Conservation (phyloP, 2,888 invertebrate species). For the Melanargia galathea region DNA sequence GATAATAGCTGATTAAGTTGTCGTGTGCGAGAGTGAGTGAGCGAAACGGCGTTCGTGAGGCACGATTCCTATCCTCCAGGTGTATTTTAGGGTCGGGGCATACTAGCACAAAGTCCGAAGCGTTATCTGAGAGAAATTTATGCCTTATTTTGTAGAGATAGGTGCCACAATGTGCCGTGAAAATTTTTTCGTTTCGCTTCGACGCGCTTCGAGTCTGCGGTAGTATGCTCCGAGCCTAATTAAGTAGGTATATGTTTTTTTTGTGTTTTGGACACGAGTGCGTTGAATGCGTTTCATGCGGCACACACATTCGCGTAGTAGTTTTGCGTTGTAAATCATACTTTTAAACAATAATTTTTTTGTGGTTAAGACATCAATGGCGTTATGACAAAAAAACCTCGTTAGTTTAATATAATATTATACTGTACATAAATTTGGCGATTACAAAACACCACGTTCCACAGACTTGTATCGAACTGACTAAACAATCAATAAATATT, state of each 20-base stretch:
- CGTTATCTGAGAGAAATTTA: too few relatives aligned
- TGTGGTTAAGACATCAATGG: conserved; percentile 38
- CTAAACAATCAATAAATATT: conserved; percentile 10
- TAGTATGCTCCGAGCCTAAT: too few relatives aligned
- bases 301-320: conserved; percentile 43
- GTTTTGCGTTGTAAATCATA: conserved; percentile 39
- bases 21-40: conserved; percentile 65
- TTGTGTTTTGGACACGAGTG: conserved; percentile 57
- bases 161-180: too few relatives aligned
- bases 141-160: too few relatives aligned
- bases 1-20: conserved; percentile 81
- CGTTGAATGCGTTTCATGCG: conserved; percentile 56
- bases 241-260: conserved; percentile 44
- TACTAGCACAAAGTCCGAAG: too few relatives aligned
- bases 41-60: conserved; percentile 73
- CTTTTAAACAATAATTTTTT: conserved; percentile 15
- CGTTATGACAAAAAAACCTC: conserved; percentile 19
- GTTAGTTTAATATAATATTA: background rate
- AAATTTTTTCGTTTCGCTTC: too few relatives aligned
- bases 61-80: conserved; percentile 73
- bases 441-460: conserved; percentile 7
- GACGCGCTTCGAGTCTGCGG: too few relatives aligned
- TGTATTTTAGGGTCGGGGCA: too few relatives aligned
- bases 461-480: conserved; percentile 11
- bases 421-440: conserved; percentile 27